Evolutionary conservation across 2,113 vertebrate genomes (phyloP), one percentile per base, ranked within the genome.

Genomic region (Chaenocephalus aceratus): DNA sequence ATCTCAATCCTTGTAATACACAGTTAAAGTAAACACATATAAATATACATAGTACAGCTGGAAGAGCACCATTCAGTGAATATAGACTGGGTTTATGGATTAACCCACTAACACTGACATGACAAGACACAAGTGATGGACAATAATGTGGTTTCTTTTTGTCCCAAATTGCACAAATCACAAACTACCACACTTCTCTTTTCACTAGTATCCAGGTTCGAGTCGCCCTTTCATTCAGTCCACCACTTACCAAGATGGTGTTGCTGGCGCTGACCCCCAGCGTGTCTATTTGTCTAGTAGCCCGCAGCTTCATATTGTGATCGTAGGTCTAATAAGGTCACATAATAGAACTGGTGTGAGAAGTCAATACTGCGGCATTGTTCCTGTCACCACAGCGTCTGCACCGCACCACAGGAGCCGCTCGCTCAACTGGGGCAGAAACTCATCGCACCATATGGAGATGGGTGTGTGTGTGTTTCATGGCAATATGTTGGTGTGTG

Each of bases 401-500:
- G 26, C 60, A 76, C 67, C 72, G 54, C 76, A 84, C 66, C 81
- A 77, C 75, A 60, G 72, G 68, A 83, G 57, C 82, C 66, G 77
- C 64, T 66, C 10, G 52, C 74, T 85, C 53, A 91, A 90, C 73
- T 91, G 85, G 86, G 63, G 86, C 90, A 92, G 90, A 87, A 92
- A 90, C 36, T 74, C 63, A 93, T 82, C 46, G 56, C 49, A 45
- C 80, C 90, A 86, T 85, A 89, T 80, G 88, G 83, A 51, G 65
- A 46, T 45, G 77, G 62, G 64, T 74, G 73, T 68, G 82, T 68
- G 82, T 69, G 82, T 69, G 30, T 66, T 80, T 13, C 45, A 59
- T 30, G 62, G 16, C 48, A 44, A 14, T 44, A 16, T 58, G 57
- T 80, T 46, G 65, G 73, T 66, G 64, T 82, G 61, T 77, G 59